Conservation (phyloP, 2,797 vertebrate species). For the Mallotus villosus region DNA sequence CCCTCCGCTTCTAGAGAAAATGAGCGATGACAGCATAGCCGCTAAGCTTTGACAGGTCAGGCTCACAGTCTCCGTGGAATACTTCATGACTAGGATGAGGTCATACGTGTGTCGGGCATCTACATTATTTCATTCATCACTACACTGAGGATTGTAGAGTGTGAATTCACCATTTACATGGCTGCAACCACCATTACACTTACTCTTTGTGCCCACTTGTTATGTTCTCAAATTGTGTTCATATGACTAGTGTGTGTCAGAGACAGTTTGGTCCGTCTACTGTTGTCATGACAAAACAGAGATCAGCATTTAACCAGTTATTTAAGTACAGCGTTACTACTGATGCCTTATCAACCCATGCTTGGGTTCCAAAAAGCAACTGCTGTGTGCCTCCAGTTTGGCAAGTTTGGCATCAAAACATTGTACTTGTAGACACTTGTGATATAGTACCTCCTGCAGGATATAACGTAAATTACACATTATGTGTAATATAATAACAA, state of each 20-base stretch:
- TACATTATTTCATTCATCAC: neutral
- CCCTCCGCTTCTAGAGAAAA: slow-evolving; percentile 3
- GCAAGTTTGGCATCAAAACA: neutral
- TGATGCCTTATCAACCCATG: too few species aligned
- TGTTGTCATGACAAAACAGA: too few species aligned
- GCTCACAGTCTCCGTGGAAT: neutral
- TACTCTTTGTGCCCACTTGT: neutral
- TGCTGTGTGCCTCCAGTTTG: too few species aligned
- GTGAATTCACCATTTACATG: neutral
- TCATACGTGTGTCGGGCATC: neutral
- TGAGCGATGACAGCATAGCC: neutral
- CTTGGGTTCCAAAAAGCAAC: too few species aligned
- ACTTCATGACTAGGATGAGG: neutral
- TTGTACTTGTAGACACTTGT: neutral
- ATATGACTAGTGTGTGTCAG: too few species aligned
- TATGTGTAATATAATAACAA: too few species aligned
- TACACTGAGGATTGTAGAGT: neutral
- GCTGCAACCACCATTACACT: neutral
- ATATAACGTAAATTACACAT: neutral
- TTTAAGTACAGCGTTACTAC: too few species aligned
- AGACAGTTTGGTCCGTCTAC: too few species aligned
- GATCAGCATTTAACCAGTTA: too few species aligned
- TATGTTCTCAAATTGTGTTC: neutral
- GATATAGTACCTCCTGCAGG: slow-evolving; percentile 42
- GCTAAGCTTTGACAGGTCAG: neutral